A percentile compares a stretch with the other conserved stretches of the same genome.
Evolutionary conservation across 2,797 vertebrate species (phyloP).

Genomic region (Lophotriccus pileatus): DNA sequence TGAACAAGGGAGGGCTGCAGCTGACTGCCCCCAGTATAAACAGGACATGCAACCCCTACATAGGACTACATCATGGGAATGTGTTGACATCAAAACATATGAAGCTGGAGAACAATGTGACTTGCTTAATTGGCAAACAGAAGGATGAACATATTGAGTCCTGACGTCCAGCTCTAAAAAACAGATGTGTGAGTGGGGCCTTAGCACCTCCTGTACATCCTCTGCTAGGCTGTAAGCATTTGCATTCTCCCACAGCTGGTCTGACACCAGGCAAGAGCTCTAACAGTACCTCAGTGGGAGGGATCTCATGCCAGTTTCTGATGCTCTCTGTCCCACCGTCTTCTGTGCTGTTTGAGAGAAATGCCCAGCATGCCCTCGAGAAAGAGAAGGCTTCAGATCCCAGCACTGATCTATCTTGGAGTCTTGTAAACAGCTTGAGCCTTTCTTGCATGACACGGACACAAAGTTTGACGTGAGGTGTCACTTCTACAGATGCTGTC

Average conservation of each 20-base stretch:
- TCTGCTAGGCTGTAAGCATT: neutral
- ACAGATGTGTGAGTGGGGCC: neutral
- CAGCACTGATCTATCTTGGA: neutral
- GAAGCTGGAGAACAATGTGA: neutral
- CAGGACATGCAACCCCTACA: neutral
- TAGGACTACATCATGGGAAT: neutral
- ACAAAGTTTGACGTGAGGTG: neutral
- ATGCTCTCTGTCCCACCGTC: fast-evolving
- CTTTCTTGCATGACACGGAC: neutral
- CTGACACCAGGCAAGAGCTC: neutral
- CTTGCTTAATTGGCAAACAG: neutral
- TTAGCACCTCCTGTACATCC: neutral
- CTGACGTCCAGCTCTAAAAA: neutral
- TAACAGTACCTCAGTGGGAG: neutral
- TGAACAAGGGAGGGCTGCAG: neutral
- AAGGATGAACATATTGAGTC: neutral
- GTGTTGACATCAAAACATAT: neutral
- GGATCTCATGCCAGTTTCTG: neutral
- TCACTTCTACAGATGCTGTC: slow-evolving; percentile 37
- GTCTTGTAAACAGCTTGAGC: neutral
- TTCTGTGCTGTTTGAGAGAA: neutral
- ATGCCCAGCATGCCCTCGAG: neutral
- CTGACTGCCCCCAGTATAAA: neutral
- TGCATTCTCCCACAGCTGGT: neutral
- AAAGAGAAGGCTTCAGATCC: neutral